Conservation (phyloP, 2,797 vertebrate species). For the Taenioides sp. region DNA sequence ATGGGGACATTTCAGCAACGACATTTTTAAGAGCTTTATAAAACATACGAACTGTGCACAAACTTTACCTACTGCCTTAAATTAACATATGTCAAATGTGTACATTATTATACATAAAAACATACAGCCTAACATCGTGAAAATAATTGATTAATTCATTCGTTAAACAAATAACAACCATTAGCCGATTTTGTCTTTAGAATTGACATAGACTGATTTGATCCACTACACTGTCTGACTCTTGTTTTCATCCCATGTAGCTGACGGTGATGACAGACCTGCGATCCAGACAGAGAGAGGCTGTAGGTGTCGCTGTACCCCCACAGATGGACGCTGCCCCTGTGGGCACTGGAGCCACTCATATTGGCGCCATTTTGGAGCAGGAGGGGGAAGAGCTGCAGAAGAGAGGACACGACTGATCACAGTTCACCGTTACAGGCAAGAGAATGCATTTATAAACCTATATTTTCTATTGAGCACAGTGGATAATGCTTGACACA, state of each 20-base stretch:
- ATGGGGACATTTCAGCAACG: not conserved
- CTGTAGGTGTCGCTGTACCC: conserved; percentile 64
- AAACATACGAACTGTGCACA: not conserved
- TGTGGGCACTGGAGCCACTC: conserved; percentile 74
- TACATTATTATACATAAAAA: too few species aligned
- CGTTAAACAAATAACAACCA: not conserved
- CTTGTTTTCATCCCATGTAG: not conserved
- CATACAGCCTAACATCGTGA: not conserved
- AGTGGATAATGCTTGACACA: not conserved
- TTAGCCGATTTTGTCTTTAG: not conserved
- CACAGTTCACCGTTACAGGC: conserved; percentile 78
- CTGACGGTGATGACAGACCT: not conserved
- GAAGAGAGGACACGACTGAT: conserved; percentile 81
- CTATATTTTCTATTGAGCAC: not conserved
- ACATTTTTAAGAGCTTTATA: not conserved
- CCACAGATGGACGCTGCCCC: conserved; percentile 40
- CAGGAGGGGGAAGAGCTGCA: conserved; percentile 85
- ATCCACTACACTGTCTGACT: not conserved
- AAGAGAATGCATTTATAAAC: conserved; percentile 46
- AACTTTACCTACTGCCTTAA: not conserved
- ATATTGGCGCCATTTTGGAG: conserved; percentile 98
- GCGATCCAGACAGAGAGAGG: not conserved
- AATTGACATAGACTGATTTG: not conserved
- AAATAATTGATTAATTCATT: too few species aligned
- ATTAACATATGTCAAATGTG: too few species aligned